Percentiles rank a stretch among this genome's conserved stretches.
Conservation (phyloP, 2,797 vertebrate species). For the Spondyliosoma cantharus region DNA sequence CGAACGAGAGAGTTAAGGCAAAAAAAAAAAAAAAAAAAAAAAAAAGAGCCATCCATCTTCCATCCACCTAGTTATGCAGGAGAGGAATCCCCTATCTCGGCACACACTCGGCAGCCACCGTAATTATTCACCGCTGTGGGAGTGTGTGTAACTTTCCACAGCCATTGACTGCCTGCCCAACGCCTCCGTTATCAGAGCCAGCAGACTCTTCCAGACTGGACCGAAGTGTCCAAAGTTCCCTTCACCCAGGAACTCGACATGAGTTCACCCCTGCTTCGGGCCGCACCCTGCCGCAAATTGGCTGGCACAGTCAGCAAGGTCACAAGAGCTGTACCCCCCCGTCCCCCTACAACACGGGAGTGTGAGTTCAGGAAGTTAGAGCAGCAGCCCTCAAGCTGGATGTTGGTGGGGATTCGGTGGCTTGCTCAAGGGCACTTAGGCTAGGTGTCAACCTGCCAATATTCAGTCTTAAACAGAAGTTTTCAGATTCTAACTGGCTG, state of each 20-base stretch:
- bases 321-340: constrained; percentile 9
- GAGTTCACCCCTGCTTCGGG: constrained; percentile 9
- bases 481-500: background rate
- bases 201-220: constrained; percentile 51
- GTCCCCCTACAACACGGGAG: background rate
- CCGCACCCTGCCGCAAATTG: constrained; percentile 35
- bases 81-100: constrained; percentile 71
- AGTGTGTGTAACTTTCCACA: constrained; percentile 46
- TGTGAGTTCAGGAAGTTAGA: background rate
- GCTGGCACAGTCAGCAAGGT: constrained; percentile 35
- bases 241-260: constrained; percentile 28
- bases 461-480: background rate
- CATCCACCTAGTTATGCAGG: constrained; percentile 55
- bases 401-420: background rate
- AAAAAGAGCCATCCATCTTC: constrained; percentile 52
- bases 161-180: constrained; percentile 28
- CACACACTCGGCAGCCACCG: constrained; percentile 55
- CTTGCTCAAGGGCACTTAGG: constrained; percentile 22
- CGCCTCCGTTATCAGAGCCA: constrained; percentile 61
- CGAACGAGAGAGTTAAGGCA: constrained; percentile 24
- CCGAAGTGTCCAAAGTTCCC: constrained; percentile 43
- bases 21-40: constrained; percentile 23
- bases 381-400: constrained; percentile 9
- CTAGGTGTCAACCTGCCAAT: background rate
- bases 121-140: constrained; percentile 69